These are phyloP conservation scores for Syngnathus floridae DNA, from an alignment of 2,113 vertebrate species.

Conservation along the genomic window DNA sequence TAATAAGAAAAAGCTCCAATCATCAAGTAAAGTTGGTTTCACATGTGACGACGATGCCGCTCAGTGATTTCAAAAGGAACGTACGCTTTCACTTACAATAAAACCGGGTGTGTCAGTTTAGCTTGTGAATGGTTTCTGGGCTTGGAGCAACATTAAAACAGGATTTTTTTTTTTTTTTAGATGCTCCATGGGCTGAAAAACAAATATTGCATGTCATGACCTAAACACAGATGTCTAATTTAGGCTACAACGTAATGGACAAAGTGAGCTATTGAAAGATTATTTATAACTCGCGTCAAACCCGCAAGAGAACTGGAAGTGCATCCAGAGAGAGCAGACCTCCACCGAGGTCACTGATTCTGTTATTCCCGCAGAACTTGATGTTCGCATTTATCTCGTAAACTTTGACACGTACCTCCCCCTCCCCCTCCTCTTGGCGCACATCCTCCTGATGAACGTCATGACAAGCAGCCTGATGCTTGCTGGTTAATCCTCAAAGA, in stretches of 20 bases:
- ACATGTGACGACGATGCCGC: not conserved
- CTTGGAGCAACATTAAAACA: not conserved
- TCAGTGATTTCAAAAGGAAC: not conserved
- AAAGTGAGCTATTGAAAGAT: constrained; percentile 4
- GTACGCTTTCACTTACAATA: not conserved
- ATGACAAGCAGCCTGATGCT: not conserved
- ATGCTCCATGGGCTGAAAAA: constrained; percentile 1
- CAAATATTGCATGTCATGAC: not conserved
- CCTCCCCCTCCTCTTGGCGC: not conserved
- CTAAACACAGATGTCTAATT: constrained; percentile 3
- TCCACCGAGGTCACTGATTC: constrained; percentile 2
- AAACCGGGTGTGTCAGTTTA: not conserved
- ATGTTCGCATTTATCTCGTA: constrained; percentile 5
- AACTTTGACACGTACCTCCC: not conserved
- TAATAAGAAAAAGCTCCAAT: not conserved
- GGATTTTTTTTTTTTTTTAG: constrained; percentile 6
- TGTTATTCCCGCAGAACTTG: not conserved
- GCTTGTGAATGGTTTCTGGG: not conserved
- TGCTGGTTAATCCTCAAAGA: constrained; percentile 2
- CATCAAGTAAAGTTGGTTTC: not conserved
- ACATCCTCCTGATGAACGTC: constrained; percentile 1
- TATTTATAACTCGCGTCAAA: constrained; percentile 2
- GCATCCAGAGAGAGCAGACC: not conserved
- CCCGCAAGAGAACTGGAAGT: constrained; percentile 2
- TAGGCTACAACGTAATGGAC: constrained; percentile 1